Conservation (phyloP, 2,113 vertebrate genomes). For the Cyanoramphus novaezelandiae region DNA sequence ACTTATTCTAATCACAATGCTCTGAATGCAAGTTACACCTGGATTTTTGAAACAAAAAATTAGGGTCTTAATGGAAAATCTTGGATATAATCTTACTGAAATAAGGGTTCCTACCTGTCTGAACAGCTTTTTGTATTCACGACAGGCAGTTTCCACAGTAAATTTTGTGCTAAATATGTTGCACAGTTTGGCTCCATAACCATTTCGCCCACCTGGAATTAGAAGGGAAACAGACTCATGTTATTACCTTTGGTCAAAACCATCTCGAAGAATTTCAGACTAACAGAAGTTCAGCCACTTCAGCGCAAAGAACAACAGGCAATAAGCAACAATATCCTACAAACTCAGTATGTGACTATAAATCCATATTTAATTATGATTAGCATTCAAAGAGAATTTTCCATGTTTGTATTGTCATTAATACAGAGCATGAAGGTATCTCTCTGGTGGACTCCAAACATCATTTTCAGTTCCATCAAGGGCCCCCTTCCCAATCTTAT, state of each 20-base stretch:
- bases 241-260: not conserved
- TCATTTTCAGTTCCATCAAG: not conserved
- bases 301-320: not conserved
- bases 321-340: not conserved
- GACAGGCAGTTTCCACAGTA: conserved; percentile 95
- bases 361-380: not conserved
- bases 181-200: conserved; percentile 98
- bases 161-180: conserved; percentile 98
- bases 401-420: not conserved
- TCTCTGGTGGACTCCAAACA: not conserved
- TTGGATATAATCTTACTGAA: not conserved
- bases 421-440: not conserved
- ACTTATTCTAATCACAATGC: not conserved
- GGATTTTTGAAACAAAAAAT: not conserved
- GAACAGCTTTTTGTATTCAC: conserved; percentile 87
- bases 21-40: not conserved
- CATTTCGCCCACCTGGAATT: conserved; percentile 91
- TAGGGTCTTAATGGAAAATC: not conserved
- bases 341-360: not conserved
- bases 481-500: rapidly evolving
- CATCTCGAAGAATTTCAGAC: not conserved
- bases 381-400: not conserved
- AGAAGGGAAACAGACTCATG: not conserved
- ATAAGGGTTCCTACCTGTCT: conserved; percentile 83
- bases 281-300: not conserved